Percentiles rank a stretch among this genome's conserved stretches.
Evolutionary conservation across 2,888 invertebrate genomes (phyloP).

Genomic region (Lottia gigantea): DNA sequence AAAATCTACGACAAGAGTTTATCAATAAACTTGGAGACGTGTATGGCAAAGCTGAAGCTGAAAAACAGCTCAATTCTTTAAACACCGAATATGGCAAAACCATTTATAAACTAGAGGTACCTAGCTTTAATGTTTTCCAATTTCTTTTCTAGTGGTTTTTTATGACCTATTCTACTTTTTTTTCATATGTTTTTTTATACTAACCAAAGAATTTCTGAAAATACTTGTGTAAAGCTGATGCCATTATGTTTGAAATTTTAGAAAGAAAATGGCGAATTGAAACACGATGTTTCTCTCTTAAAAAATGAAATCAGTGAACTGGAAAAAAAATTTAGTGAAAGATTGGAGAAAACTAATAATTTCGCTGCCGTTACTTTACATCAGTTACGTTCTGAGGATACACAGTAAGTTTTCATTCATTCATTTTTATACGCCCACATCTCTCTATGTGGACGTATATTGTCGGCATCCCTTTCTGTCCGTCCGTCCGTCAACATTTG

Average conservation of each 20-base stretch:
- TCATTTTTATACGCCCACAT: too few species aligned
- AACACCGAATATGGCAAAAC: constrained; percentile 46
- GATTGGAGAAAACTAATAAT: constrained; percentile 14
- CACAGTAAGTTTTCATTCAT: too few species aligned
- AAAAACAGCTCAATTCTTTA: constrained; percentile 46
- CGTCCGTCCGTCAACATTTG: too few species aligned
- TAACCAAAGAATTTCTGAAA: too few species aligned
- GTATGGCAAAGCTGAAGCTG: constrained; percentile 40
- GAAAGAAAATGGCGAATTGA: constrained; percentile 48
- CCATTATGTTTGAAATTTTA: constrained; percentile 22
- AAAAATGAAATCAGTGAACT: constrained; percentile 39
- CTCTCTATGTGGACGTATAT: too few species aligned
- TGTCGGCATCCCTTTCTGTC: too few species aligned
- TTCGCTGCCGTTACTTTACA: not conserved
- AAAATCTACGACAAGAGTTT: constrained; percentile 52
- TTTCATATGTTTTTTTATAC: not conserved
- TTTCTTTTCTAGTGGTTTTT: too few species aligned
- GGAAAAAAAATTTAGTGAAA: constrained; percentile 42
- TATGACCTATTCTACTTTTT: too few species aligned
- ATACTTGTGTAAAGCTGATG: too few species aligned
- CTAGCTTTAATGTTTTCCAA: not conserved
- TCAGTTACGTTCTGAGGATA: too few species aligned
- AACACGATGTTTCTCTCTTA: constrained; percentile 40
- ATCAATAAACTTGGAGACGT: constrained; percentile 26
- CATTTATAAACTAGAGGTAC: constrained; percentile 52